Conservation (phyloP, 1,140 invertebrate species). For the Eufriesea mexicana region DNA sequence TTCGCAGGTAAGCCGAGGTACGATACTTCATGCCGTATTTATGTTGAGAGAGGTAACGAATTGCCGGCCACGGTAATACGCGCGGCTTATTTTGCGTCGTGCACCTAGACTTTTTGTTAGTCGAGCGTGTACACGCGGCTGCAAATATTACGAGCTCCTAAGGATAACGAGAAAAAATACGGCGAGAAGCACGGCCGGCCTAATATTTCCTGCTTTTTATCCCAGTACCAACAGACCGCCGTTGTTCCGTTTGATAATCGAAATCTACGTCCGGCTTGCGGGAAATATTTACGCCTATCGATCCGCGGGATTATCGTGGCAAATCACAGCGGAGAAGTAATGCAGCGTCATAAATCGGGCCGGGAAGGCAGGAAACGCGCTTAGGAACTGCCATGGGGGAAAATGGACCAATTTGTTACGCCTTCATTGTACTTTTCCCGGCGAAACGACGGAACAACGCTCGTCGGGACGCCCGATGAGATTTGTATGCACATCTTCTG, state of each 20-base stretch:
- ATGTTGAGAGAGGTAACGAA: conserved; percentile 22
- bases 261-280: neutral
- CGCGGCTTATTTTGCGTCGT: conserved; percentile 20
- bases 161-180: conserved; percentile 31
- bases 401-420: conserved; percentile 7
- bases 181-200: neutral
- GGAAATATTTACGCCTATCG: neutral
- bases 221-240: neutral
- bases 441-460: neutral
- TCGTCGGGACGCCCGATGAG: neutral
- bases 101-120: conserved; percentile 14
- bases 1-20: neutral
- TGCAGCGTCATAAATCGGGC: neutral
- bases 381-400: neutral
- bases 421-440: neutral
- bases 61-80: conserved; percentile 13
- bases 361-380: neutral
- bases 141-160: conserved; percentile 6
- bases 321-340: neutral
- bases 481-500: conserved; percentile 1
- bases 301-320: neutral
- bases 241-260: neutral
- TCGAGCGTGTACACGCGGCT: neutral
- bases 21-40: conserved; percentile 22
- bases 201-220: neutral